Percentiles rank a stretch among this genome's conserved stretches.
Conservation (phyloP, 1,140 invertebrate species). For the Drosophila suzukii region DNA sequence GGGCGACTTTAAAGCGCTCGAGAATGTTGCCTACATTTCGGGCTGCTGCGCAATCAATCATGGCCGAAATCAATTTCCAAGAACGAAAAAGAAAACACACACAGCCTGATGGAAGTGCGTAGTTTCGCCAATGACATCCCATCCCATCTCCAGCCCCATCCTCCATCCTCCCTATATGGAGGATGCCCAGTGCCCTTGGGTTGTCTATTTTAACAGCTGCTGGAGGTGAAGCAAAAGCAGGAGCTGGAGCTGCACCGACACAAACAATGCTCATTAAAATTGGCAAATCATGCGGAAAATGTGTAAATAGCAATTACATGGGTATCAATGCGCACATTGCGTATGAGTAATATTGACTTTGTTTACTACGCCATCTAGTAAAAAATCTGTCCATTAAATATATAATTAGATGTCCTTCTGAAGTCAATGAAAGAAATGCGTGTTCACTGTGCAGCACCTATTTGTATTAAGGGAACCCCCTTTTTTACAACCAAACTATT, state of each 20-base stretch:
- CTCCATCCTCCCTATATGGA: too few species aligned
- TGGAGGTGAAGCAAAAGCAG: slow-evolving; percentile 13
- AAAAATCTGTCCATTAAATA: neutral
- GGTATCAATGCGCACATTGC: slow-evolving; percentile 26
- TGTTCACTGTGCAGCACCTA: too few species aligned
- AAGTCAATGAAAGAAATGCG: too few species aligned
- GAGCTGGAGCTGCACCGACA: slow-evolving; percentile 50
- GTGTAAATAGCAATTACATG: slow-evolving; percentile 75
- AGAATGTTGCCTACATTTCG: slow-evolving; percentile 62
- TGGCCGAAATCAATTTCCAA: slow-evolving; percentile 77
- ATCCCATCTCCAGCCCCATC: neutral
- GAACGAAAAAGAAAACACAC: slow-evolving; percentile 29
- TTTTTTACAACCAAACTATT: too few species aligned
- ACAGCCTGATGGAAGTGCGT: slow-evolving; percentile 37
- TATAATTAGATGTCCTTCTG: neutral
- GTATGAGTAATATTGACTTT: slow-evolving; percentile 37
- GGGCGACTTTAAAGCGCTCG: slow-evolving; percentile 29
- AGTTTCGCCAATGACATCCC: slow-evolving; percentile 35
- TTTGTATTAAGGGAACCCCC: too few species aligned
- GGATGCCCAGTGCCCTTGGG: slow-evolving; percentile 27
- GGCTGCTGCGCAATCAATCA: slow-evolving; percentile 75
- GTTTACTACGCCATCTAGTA: neutral
- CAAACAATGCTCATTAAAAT: slow-evolving; percentile 79
- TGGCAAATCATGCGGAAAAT: slow-evolving; percentile 79
- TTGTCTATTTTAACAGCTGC: slow-evolving; percentile 60